Base-by-base conservation (phyloP, 2,888 invertebrate species). In the Catocala sponsa region DNA sequence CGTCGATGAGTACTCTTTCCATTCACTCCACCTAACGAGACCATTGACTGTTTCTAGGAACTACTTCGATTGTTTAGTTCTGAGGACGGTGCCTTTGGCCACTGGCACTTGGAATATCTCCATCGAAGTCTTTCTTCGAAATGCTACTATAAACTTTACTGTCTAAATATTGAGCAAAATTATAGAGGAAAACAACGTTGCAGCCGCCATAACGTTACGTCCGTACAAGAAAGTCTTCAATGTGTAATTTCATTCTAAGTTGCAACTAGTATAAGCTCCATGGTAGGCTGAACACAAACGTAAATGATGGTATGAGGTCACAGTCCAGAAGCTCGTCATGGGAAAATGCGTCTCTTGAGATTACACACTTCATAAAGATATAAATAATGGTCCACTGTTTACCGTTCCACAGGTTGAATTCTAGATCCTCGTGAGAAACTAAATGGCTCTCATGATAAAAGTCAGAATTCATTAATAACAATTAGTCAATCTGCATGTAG, bases 271-370 rank as follows among this genome's bases (percentile, higher is more conserved):
- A 65, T 65, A 68, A 63, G 63, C 63, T 81, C 59, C 72, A 85
- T 81, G 85, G 74, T 78, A 81, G 75, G 76, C 64, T 81, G 80
- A 76, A 70, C 79, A 79, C 68, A 70, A 72, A 65, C 72, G 70
- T 77, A 79, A 81, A 82, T 81, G 73, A 80, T 74, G 72, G 72
- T 41, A 65, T 74, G 74, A 76, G 72, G 74, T 80, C 84, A 88
- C 91, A 91, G 86, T 90, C 84, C 85, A 90, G 86, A 84, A 84
- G 80, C 49, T 78, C 89, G 91, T 91, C 91, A 92, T 92, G 93
- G 93, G 92, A 93, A 92, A 74, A 77, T 83, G 82, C 76, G 68
- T 76, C 64, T 72, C 80, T 82, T 79, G 79, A 86, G 83, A 84
- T 85, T 86, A 86, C 76, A 84, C 77, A 85, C 58, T 82, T 81